Base-by-base conservation (phyloP, 2,888 invertebrate species). In the Drosophila kuntzei region DNA sequence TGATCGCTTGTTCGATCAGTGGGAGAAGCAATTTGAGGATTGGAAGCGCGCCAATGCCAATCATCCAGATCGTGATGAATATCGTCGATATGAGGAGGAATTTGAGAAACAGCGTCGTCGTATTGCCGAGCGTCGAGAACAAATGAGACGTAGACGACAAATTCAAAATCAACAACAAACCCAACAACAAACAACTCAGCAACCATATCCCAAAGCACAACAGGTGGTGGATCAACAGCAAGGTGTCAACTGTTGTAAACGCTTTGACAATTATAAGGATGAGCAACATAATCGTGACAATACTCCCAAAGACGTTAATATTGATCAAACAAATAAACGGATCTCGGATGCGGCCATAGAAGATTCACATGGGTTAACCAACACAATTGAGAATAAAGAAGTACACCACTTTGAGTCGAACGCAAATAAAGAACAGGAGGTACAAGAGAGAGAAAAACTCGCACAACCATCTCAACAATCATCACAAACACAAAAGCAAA, bases 41-140 rank as follows among this genome's bases (percentile, higher is more conserved):
- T 98, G 98, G 98, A 97, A 96, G 90, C 95, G 95, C 71, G 96
- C 97, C 89, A 98, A 98, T 93, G 95, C 95, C 34, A 96, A 97
- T 91, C 98, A 98, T 93, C 98, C 98, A 0, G 97, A 98, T 91
- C 96, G 96, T 92, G 95, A 95, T 92, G 96, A 96, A 79, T 97
- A 97, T 90, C 94, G 94, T 80, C 95, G 96, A 86, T 98, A 98
- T 92, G 97, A 98, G 92, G 94, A 95, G 54, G 97, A 97, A 91
- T 98, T 98, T 95, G 96, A 97, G 89, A 94, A 95, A 36, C 97
- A 96, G 93, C 94, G 97, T 16, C 94, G 95, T 76, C 96, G 96
- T 87, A 93, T 97, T 36, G 92, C 97, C 57, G 96, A 97, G 80
- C 93, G 97, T 14, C 94, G 97, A n/a, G 95, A 96, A 89, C 95